Base-by-base conservation (phyloP, 1,140 invertebrate species). In the Zaprionus ornatus region DNA sequence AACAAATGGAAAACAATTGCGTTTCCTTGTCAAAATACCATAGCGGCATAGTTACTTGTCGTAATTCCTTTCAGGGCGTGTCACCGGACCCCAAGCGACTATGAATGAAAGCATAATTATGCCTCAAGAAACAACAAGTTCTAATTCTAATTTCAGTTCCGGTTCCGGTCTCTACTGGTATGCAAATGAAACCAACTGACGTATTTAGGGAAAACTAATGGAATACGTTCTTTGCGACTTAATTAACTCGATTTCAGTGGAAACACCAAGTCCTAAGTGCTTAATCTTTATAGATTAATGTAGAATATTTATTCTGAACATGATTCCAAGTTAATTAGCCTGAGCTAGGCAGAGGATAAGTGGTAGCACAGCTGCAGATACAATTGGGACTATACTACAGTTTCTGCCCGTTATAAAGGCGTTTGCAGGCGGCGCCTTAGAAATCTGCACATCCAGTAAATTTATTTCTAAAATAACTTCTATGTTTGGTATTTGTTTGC, bases 1-100 rank as follows among this genome's bases (percentile, higher is more conserved):
- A 62, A 62, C 60, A 62, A 45, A 27, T 17, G 27, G 21, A 32
- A 9, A 5, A 29, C 27, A 50, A 50, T 19, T 50, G 19, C 45
- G 40, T 45, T 17, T 45, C 15, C 40, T 45, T 50, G 19, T 13
- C 19, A 48, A 48, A 48, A 48, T 21, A 21, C 17, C 17, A 12
- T 10, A 13, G 3, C 19, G 45, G 10, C 17, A 21, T 50, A 13
- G 45, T 50, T 17, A 45, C 40, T 13, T 3, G 9, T 23, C 17
- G 10, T 50, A 50, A 50, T 50, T 50, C 45, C 19, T 17, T 7
- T 12, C 3, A 2, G 45, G 19, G 45, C 45, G 45, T 50, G 45
- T 6, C 37, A n/a, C 15, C 37, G 4, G 5, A 2, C 10, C 25
- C 55, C n/a, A 57, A 56, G 54, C 54, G 29, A 13, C 37, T 15